Evolutionary conservation across 2,888 invertebrate species (phyloP).

Genomic region (Bruchidius siliquastri): DNA sequence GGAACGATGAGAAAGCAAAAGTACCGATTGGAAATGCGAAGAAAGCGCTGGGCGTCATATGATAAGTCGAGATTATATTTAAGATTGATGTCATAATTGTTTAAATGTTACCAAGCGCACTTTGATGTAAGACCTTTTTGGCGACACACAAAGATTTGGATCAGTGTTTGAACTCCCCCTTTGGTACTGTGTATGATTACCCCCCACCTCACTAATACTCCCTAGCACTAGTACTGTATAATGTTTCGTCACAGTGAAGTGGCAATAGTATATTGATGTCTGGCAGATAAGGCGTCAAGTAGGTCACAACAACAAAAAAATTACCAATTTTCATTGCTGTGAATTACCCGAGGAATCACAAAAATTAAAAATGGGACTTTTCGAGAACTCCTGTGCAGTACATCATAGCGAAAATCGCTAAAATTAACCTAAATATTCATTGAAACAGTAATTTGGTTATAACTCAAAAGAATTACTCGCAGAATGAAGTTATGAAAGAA

Average conservation of each 20-base stretch:
- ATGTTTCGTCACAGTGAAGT: conserved; percentile 23
- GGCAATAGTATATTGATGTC: conserved; percentile 41
- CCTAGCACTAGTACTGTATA: conserved; percentile 4
- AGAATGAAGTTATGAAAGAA: no score
- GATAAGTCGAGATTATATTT: background rate
- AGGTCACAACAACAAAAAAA: conserved; percentile 8
- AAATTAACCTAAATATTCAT: no score
- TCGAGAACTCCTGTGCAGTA: no score
- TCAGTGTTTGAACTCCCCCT: background rate
- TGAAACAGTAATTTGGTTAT: no score
- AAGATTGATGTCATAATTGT: conserved; percentile 10
- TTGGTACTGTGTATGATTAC: background rate
- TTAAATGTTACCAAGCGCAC: conserved; percentile 9
- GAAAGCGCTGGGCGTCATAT: background rate
- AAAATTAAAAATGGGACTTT: no score
- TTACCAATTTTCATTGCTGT: no score
- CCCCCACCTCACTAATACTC: background rate
- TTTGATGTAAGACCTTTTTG: conserved; percentile 1
- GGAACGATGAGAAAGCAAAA: background rate
- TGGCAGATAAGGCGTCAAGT: conserved; percentile 6
- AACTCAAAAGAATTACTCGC: no score
- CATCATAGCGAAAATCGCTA: no score
- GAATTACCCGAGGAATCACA: no score
- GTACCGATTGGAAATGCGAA: background rate
- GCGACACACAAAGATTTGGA: background rate